phyloP scores from a whole-genome alignment of 2,797 vertebrate genomes.

The Xyrichtys novacula region DNA sequence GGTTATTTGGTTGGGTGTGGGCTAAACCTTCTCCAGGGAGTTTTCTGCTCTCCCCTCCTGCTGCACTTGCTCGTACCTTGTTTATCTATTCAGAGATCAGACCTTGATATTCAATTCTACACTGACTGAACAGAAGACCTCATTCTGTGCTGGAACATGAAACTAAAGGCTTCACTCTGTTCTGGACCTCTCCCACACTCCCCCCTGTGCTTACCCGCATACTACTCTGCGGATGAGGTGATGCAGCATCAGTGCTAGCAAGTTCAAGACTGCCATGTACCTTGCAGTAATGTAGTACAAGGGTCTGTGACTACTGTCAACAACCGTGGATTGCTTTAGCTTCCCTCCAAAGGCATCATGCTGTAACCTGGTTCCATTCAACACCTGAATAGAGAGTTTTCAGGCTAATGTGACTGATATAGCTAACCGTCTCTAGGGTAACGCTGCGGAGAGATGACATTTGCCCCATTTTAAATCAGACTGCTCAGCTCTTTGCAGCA shows the following conservation, averaged over 20 bases:
- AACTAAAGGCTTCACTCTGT: slow-evolving; percentile 28
- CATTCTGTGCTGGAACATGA: slow-evolving; percentile 28
- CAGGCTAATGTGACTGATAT: slow-evolving; percentile 37
- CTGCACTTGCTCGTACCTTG: neutral
- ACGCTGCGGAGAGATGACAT: slow-evolving; percentile 21
- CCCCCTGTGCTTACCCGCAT: slow-evolving; percentile 12
- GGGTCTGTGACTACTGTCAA: neutral
- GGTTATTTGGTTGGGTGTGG: too few relatives aligned
- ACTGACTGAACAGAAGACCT: slow-evolving; percentile 3
- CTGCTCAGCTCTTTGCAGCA: slow-evolving; percentile 31
- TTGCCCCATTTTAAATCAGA: slow-evolving; percentile 40
- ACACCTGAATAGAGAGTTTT: slow-evolving; percentile 27
- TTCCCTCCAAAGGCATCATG: neutral
- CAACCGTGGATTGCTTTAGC: neutral
- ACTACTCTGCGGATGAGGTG: neutral
- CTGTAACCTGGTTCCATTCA: slow-evolving; percentile 32
- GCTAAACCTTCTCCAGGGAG: neutral
- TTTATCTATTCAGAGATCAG: neutral
- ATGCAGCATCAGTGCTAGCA: neutral
- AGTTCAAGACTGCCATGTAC: slow-evolving; percentile 8
- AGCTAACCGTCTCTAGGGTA: slow-evolving; percentile 28
- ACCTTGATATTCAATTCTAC: neutral
- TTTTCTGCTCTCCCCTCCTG: neutral
- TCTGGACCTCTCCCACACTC: slow-evolving; percentile 4
- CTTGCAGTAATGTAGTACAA: slow-evolving; percentile 5